A percentile compares a stretch with the other conserved stretches of the same genome.
These are phyloP conservation scores for Pogonocherus hispidulus DNA, from an alignment of 2,888 invertebrate genomes.

Conservation along the genomic window DNA sequence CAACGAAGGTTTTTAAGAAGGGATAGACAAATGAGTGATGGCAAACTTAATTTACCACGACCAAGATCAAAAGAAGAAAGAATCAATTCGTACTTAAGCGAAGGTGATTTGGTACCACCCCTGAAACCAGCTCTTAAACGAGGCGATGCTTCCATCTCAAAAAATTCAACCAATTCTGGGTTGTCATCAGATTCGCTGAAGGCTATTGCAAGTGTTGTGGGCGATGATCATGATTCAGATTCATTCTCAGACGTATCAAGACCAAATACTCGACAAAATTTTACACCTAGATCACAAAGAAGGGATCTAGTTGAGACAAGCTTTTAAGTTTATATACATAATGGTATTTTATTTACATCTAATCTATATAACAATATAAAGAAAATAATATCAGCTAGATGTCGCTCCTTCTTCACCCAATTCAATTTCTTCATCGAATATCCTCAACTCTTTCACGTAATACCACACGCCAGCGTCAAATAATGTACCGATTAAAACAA, in stretches of 20 bases:
- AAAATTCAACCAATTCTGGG: constrained; percentile 44
- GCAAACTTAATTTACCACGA: constrained; percentile 10
- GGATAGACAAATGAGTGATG: constrained; percentile 13
- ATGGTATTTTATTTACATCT: constrained; percentile 17
- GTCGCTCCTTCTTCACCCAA: constrained; percentile 59
- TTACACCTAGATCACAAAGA: not conserved
- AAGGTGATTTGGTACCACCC: constrained; percentile 49
- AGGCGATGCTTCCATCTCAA: constrained; percentile 33
- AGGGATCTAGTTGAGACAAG: constrained; percentile 34
- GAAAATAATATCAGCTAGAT: constrained; percentile 30
- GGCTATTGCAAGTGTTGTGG: constrained; percentile 53
- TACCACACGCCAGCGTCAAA: constrained; percentile 80
- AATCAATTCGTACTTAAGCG: constrained; percentile 46
- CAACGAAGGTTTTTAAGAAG: not conserved
- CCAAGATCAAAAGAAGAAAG: constrained; percentile 42
- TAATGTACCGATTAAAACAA: constrained; percentile 75
- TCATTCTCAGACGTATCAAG: constrained; percentile 5
- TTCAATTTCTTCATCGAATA: constrained; percentile 77
- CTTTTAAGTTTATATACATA: constrained; percentile 25
- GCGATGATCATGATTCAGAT: constrained; percentile 57
- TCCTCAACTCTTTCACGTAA: constrained; percentile 77
- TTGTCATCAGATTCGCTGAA: constrained; percentile 48
- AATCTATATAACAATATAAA: constrained; percentile 16
- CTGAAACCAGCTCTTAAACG: constrained; percentile 21
- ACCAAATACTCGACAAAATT: not conserved